Conservation (phyloP, 1,140 invertebrate genomes). For the Procambarus virginalis region DNA sequence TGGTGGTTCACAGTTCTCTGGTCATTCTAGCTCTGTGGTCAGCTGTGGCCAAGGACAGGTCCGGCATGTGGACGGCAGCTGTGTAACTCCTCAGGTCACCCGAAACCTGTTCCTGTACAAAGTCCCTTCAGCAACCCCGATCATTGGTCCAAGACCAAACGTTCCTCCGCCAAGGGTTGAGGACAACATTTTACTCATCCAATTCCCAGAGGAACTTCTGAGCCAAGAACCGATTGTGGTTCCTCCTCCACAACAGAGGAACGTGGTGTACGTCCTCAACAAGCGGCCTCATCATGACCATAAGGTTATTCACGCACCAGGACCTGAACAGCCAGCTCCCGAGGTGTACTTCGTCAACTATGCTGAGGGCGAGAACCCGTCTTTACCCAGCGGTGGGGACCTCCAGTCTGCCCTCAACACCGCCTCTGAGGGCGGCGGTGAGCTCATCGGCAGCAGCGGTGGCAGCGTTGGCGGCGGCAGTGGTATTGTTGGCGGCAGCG, state of each 20-base stretch:
- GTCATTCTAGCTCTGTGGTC: not conserved
- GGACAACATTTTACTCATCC: constrained; percentile 34
- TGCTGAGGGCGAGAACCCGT: constrained; percentile 39
- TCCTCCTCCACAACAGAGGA: constrained; percentile 32
- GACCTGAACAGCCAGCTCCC: not conserved
- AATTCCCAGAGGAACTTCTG: constrained; percentile 9
- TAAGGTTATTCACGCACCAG: constrained; percentile 20
- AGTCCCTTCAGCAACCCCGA: constrained; percentile 11
- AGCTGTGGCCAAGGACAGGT: constrained; percentile 14
- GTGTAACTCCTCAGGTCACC: constrained; percentile 27
- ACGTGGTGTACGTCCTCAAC: constrained; percentile 45
- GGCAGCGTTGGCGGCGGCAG: not conserved
- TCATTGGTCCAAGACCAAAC: constrained; percentile 9
- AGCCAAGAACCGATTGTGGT: constrained; percentile 25
- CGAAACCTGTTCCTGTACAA: constrained; percentile 27
- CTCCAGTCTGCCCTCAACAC: constrained; percentile 25
- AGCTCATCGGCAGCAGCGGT: constrained; percentile 26
- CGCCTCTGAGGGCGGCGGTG: constrained; percentile 38
- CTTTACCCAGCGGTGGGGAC: constrained; percentile 31
- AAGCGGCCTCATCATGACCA: constrained; percentile 11
- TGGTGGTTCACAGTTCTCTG: not conserved
- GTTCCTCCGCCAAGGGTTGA: constrained; percentile 18
- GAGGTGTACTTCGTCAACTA: constrained; percentile 51
- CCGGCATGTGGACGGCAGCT: not conserved
- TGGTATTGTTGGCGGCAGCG: constrained; percentile 11